Evolutionary conservation across 2,797 vertebrate genomes (phyloP).

Genomic region (Cichlasoma orientale): DNA sequence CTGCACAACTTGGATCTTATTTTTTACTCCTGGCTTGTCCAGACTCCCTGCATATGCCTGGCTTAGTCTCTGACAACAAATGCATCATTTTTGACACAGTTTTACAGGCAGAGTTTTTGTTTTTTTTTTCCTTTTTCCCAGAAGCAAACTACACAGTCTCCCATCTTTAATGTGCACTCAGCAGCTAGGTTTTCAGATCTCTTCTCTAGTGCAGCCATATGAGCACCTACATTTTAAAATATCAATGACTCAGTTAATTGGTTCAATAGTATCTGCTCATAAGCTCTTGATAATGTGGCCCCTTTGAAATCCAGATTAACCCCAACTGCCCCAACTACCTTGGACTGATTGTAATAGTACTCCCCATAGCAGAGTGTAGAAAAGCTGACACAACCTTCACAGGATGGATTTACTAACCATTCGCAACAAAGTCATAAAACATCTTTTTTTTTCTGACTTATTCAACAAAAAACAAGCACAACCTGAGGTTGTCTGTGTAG

Average conservation of each 20-base stretch:
- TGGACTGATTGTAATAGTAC: background rate
- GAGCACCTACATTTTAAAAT: background rate
- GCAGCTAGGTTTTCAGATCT: background rate
- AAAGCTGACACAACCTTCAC: background rate
- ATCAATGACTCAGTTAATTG: background rate
- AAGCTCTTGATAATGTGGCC: background rate
- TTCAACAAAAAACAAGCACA: background rate
- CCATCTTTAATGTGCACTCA: background rate
- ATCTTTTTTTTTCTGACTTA: background rate
- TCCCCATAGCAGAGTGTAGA: background rate
- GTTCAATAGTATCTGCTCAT: background rate
- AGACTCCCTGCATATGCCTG: background rate
- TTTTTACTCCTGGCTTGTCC: background rate
- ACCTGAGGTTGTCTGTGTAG: no score
- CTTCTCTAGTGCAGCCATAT: background rate
- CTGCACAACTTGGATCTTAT: background rate
- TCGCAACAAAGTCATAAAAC: background rate
- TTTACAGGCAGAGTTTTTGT: background rate
- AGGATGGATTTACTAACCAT: background rate
- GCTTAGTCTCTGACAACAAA: background rate
- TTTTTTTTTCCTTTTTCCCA: no score
- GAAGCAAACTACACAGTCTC: no score
- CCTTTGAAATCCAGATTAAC: background rate
- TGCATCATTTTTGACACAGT: background rate
- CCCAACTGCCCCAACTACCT: background rate